A percentile compares a stretch with the other conserved stretches of the same genome.
These are phyloP conservation scores for Nyctibius bracteatus DNA, from an alignment of 2,113 vertebrate species.

Conservation along the genomic window DNA sequence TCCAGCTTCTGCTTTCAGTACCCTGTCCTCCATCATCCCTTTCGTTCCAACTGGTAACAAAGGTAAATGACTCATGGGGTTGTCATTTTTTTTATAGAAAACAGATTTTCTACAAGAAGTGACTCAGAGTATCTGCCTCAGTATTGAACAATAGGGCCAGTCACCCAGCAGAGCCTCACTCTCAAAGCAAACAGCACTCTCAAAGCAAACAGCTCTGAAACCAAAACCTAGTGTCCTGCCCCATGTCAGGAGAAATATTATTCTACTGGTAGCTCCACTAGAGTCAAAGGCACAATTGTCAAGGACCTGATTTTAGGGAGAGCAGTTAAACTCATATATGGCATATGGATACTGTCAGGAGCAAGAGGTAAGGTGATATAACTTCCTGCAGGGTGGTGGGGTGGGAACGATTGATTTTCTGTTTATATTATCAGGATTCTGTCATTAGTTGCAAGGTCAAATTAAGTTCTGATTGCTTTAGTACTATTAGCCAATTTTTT, in stretches of 20 bases:
- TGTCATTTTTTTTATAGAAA: not conserved
- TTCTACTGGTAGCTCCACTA: not conserved
- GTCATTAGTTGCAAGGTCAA: not conserved
- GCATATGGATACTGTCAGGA: not conserved
- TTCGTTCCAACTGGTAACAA: conserved; percentile 1
- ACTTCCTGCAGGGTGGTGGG: not conserved
- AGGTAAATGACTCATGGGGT: not conserved
- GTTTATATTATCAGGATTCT: not conserved
- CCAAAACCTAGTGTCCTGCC: not conserved
- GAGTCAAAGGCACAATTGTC: not conserved
- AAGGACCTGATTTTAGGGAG: not conserved
- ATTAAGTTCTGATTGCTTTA: not conserved
- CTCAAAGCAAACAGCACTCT: not conserved
- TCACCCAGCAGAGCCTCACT: not conserved
- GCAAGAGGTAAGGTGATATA: not conserved
- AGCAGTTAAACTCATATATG: not conserved
- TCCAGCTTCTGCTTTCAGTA: not conserved
- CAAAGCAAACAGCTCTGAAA: not conserved
- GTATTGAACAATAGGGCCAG: not conserved
- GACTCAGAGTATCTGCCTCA: not conserved
- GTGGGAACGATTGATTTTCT: not conserved
- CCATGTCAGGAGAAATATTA: not conserved
- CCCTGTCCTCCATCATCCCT: not conserved
- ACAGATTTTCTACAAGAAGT: not conserved
- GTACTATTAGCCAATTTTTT: not conserved